Evolutionary conservation across 2,888 invertebrate species (phyloP), one percentile per base, ranked within the genome.

Genomic region (Nudaria mundana): DNA sequence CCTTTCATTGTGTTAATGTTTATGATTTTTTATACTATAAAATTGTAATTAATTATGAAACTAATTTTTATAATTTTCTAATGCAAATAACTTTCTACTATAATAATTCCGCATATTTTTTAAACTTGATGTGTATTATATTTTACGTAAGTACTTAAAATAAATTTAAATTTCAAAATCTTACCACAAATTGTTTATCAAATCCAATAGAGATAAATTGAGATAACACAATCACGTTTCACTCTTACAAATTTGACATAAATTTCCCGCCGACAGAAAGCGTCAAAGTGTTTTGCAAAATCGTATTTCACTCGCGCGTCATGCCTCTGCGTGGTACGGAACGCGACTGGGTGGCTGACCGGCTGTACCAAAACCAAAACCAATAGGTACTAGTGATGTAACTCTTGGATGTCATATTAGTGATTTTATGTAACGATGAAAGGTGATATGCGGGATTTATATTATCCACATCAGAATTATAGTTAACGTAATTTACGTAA

Each of bases 261-360:
- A 44, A 62, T 66, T 76, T 76, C 76, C 73, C 66, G 62, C 55
- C 52, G 37, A 60, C 44, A 68, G 80, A 77, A 79, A 77, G 65
- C 74, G 81, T 76, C 78, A 80, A 80, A 77, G 70, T 44, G 40
- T 48, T 52, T 39, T 35, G 12, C 20, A 29, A 51, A 45, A 32
- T 13, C 38, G 43, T 45, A 44, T 28, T 18, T 25, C 42, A 42
- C 42, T 35, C 44, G 52, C 55, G 52, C 68, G 68, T 58, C 52
- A 48, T 50, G 22, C 29, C 23, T 32, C 37, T 50, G 48, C 64
- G 53, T 52, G 47, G 37, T 38, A 40, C 44, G 48, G 52, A 58
- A 52, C 55, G 54, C 56, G 58, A 70, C 72, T 71, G 62, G 56
- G 34, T 43, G 41, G 46, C 30, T 52, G 44, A 59, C 60, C 49